A percentile compares a stretch with the other conserved stretches of the same genome.
phyloP scores from a whole-genome alignment of 2,113 vertebrate genomes.

The Balaeniceps rex region DNA sequence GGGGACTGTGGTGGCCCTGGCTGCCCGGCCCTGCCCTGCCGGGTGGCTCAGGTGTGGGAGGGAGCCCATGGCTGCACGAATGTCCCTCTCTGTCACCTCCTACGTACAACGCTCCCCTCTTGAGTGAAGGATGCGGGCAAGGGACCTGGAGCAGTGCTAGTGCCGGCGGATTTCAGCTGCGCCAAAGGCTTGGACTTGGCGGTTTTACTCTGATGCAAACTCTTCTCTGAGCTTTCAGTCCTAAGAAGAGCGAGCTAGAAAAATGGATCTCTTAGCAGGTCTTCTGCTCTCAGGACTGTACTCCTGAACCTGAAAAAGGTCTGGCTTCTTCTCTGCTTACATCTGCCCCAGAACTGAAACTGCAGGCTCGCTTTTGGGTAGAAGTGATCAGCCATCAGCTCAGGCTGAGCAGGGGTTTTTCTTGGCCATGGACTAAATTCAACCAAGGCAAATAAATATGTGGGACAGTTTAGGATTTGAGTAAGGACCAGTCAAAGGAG shows the following conservation, averaged over 20 bases:
- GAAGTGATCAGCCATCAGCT: neutral
- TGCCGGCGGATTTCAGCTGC: accelerated
- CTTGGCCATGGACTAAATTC: neutral
- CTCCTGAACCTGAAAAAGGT: neutral
- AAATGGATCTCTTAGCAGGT: neutral
- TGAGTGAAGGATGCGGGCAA: accelerated
- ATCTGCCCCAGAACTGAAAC: neutral
- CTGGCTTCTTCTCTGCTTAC: neutral
- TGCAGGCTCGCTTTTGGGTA: neutral
- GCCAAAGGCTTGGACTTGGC: neutral
- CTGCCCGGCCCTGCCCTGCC: neutral
- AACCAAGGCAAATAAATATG: neutral
- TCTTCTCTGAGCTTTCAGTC: neutral
- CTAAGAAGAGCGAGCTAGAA: neutral
- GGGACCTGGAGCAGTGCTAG: neutral
- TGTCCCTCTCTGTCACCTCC: neutral
- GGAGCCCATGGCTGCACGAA: neutral
- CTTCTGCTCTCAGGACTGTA: neutral
- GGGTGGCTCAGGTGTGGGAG: accelerated
- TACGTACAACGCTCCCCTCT: neutral
- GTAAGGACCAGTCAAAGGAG: neutral
- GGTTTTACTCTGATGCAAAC: neutral
- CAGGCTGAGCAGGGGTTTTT: neutral
- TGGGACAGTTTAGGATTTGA: neutral
- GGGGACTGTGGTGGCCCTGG: accelerated